Percentiles rank a stretch among this genome's conserved stretches.
Conservation (phyloP, 2,113 vertebrate species). For the Phyllostomus discolor region DNA sequence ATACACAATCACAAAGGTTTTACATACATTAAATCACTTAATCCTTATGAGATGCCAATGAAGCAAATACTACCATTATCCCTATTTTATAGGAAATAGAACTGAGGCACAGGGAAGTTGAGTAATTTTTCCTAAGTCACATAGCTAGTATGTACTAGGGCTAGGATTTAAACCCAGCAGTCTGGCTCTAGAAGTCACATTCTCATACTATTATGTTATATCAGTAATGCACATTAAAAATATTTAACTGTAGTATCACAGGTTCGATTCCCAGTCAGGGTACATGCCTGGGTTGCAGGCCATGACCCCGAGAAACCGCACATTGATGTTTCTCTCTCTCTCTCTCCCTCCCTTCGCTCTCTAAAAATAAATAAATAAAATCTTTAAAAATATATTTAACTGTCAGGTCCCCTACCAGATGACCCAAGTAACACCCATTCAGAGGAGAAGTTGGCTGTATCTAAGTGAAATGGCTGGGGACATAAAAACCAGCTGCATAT, state of each 20-base stretch:
- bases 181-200: not conserved
- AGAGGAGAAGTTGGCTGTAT: not conserved
- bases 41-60: not conserved
- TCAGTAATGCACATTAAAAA: not conserved
- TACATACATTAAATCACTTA: no score
- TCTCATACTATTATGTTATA: not conserved
- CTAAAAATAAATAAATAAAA: no score
- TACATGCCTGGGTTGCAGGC: no score
- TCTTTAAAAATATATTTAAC: not conserved
- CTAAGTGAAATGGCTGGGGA: no score
- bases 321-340: no score
- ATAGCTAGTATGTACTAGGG: not conserved
- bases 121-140: not conserved
- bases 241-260: not conserved
- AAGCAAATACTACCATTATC: not conserved
- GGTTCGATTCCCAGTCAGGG: no score
- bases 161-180: not conserved
- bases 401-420: not conserved
- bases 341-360: no score
- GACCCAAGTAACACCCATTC: not conserved
- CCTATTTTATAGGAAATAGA: not conserved
- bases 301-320: no score
- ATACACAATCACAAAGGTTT: not conserved
- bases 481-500: not conserved
- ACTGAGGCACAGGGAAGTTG: not conserved